Percentiles rank a stretch among this genome's conserved stretches.
Conservation (phyloP, 2,797 vertebrate species). For the Melanotaenia boesemani region DNA sequence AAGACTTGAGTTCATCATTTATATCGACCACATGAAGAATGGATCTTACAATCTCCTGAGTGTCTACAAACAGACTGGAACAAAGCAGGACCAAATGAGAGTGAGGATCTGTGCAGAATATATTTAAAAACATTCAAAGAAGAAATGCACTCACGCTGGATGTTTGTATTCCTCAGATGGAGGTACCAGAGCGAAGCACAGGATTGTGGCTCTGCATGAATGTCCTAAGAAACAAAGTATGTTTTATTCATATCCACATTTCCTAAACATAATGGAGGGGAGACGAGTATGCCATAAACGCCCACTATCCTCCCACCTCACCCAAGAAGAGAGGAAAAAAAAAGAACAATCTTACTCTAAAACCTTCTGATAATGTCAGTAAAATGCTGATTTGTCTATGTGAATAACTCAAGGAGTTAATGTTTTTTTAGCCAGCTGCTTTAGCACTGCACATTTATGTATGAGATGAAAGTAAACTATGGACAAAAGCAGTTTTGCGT, state of each 20-base stretch:
- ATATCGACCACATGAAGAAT: conserved; percentile 1
- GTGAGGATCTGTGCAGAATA: conserved; percentile 22
- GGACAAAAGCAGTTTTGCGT: neutral
- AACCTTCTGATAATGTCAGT: conserved; percentile 25
- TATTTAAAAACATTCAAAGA: conserved; percentile 32
- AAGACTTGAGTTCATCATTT: neutral
- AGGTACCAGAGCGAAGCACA: conserved; percentile 26
- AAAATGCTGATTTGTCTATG: conserved; percentile 20
- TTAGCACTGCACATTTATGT: too few relatives aligned
- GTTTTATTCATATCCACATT: conserved; percentile 67
- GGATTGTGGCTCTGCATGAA: conserved; percentile 49
- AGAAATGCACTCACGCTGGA: conserved; percentile 13
- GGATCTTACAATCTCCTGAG: neutral
- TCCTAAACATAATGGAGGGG: conserved; percentile 31
- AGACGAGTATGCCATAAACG: conserved; percentile 21
- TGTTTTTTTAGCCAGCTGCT: too few relatives aligned
- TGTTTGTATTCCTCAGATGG: conserved; percentile 52
- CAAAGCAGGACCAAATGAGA: conserved; percentile 15
- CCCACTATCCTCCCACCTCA: neutral
- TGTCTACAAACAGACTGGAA: conserved; percentile 1
- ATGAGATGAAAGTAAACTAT: neutral
- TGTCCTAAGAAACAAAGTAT: conserved; percentile 48
- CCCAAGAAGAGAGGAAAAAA: conserved; percentile 6
- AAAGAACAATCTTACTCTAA: conserved; percentile 10
- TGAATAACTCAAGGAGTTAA: neutral